Base-by-base conservation (phyloP, 1,140 invertebrate species). In the Drosophila equinoxialis region DNA sequence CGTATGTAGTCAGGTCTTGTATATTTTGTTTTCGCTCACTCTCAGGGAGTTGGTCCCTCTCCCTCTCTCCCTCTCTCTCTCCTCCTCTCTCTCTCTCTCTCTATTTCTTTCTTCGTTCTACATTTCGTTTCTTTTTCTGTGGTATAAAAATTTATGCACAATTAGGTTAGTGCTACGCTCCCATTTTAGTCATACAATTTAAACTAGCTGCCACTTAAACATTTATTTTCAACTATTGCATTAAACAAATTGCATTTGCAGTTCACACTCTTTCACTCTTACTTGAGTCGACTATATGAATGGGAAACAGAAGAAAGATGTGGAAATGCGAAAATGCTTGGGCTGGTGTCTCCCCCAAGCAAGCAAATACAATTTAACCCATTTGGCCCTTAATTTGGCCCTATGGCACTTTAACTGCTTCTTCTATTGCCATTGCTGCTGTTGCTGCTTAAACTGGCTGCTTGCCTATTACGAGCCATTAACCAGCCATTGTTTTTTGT, bases 401-500 rank as follows among this genome's bases (percentile, higher is more conserved):
- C 45, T 51, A 7, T 48, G 45, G 45, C 10, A 8, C 45, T 51
- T 17, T 48, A 39, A 39, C 45, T 48, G 7, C 2, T 17, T 48
- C 42, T 45, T 48, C 45, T 42, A 5, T 45, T 11, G 30, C 30
- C 6, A 6, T 30, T 30, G 30, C 14, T 2, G 10, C 7, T 23
- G 45, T 20, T 51, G 10, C 17, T n/a, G 45, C 45, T 48, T 51
- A 23, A 51, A 51, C 45, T 51, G 17, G 17, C 45, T 51, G 45
- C 17, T 51, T 51, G 63, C 66, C 65, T 64, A 77, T 73, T 69
- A 87, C 83, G 71, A 80, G 68, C 84, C 79, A 87, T 87, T 87
- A 87, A 61, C 70, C 83, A 82, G 68, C 72, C 41, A 87, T 87
- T 87, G 83, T 87, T 83, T 83, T 73, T 79, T 63, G 68, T 71